A percentile compares a stretch with the other conserved stretches of the same genome.
These are phyloP conservation scores for Furnarius figulus DNA, from an alignment of 2,113 vertebrate species.

Conservation along the genomic window DNA sequence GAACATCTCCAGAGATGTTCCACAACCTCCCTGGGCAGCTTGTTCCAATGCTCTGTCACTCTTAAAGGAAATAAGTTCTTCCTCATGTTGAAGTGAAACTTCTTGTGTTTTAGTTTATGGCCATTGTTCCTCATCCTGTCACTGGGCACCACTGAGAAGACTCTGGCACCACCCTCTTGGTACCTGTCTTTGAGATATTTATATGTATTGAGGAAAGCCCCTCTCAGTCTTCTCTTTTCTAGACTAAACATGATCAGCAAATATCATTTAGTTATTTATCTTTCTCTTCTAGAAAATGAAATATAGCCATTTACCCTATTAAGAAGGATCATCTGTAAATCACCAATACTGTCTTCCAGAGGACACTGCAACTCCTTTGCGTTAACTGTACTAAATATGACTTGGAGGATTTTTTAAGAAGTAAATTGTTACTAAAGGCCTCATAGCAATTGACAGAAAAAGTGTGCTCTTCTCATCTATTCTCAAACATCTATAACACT, in stretches of 20 bases:
- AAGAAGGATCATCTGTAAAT: not conserved
- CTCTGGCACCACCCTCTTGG: not conserved
- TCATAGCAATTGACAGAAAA: not conserved
- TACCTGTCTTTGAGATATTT: not conserved
- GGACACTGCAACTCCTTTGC: not conserved
- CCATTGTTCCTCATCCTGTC: not conserved
- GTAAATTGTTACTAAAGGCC: not conserved
- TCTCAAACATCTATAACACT: not conserved
- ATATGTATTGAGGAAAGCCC: not conserved
- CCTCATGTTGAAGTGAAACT: not conserved
- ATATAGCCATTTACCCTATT: not conserved
- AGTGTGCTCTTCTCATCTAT: not conserved
- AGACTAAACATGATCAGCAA: not conserved
- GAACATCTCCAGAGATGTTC: not conserved
- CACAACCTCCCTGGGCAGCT: not conserved
- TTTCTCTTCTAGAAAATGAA: not conserved
- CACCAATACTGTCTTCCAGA: not conserved
- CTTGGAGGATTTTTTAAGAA: not conserved
- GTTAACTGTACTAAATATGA: not conserved
- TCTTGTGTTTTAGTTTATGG: not conserved
- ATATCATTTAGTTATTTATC: not conserved
- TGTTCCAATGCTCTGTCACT: not conserved
- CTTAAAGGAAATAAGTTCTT: not conserved
- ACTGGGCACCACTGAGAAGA: not conserved
- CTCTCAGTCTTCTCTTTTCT: not conserved